Percentiles rank a stretch among this genome's conserved stretches.
Conservation (phyloP, 2,113 vertebrate species). For the Lagopus leucura region DNA sequence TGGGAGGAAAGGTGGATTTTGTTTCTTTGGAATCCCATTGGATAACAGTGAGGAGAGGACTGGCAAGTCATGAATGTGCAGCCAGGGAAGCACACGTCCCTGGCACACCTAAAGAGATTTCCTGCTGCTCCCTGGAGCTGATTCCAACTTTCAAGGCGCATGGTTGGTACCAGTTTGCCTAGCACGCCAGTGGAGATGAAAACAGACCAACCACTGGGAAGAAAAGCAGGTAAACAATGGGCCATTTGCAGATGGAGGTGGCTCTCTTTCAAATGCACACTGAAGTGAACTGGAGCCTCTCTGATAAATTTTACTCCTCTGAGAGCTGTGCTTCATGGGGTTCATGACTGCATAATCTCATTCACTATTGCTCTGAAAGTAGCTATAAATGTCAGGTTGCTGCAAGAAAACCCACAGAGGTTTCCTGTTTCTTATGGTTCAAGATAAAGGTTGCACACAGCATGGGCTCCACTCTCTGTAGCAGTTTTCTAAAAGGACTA, state of each 20-base stretch:
- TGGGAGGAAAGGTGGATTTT: neutral
- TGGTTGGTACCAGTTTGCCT: neutral
- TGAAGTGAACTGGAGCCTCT: neutral
- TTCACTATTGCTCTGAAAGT: slow-evolving; percentile 39
- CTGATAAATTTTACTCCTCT: neutral
- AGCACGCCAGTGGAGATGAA: slow-evolving; percentile 3
- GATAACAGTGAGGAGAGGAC: neutral
- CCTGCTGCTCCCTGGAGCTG: neutral
- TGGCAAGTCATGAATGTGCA: neutral
- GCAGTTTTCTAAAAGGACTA: neutral
- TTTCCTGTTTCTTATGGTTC: slow-evolving; percentile 70
- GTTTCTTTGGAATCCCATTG: neutral
- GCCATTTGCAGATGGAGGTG: neutral
- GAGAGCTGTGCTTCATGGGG: neutral
- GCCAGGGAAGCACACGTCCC: neutral
- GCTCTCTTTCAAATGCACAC: neutral
- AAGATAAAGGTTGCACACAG: slow-evolving; percentile 42
- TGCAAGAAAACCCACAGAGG: slow-evolving; percentile 55
- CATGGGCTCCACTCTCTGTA: slow-evolving; percentile 4
- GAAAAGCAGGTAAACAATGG: slow-evolving; percentile 42
- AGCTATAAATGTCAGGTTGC: neutral
- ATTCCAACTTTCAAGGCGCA: neutral
- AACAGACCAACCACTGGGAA: slow-evolving; percentile 15
- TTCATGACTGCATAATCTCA: slow-evolving; percentile 36
- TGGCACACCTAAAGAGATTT: slow-evolving; percentile 5